These are phyloP conservation scores for Myathropa florea DNA, from an alignment of 2,888 invertebrate genomes.

Conservation along the genomic window DNA sequence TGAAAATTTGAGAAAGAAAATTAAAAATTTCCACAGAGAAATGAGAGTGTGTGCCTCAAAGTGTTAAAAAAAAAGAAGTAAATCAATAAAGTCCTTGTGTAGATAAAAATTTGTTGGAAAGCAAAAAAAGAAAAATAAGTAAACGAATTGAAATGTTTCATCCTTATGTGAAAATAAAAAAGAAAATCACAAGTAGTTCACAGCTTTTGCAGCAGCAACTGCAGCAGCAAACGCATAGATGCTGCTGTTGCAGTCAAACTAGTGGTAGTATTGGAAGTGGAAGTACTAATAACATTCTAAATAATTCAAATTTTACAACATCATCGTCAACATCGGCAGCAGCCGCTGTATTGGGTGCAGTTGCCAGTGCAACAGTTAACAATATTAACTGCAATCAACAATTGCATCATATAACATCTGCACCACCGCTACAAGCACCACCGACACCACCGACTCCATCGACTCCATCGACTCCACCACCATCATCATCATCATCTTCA, in stretches of 20 bases:
- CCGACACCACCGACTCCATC: conserved; percentile 11
- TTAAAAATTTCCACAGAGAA: conserved; percentile 36
- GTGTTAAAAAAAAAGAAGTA: conserved; percentile 43
- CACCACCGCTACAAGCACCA: conserved; percentile 74
- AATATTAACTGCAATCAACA: conserved; percentile 70
- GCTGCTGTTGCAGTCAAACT: conserved; percentile 62
- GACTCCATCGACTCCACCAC: no score
- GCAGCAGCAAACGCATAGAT: conserved; percentile 60
- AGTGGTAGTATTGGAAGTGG: conserved; percentile 24
- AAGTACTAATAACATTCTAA: conserved; percentile 63
- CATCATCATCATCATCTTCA: conserved; percentile 73
- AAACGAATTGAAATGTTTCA: conserved; percentile 79
- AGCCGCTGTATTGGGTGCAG: conserved; percentile 76
- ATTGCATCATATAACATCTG: conserved; percentile 51
- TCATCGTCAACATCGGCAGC: conserved; percentile 72
- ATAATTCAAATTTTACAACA: conserved; percentile 73
- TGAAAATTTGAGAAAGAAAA: conserved; percentile 16
- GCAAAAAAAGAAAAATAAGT: conserved; percentile 65
- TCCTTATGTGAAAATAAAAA: conserved; percentile 80
- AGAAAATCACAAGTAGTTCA: conserved; percentile 74
- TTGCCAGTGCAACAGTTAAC: conserved; percentile 79
- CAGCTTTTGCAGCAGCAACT: conserved; percentile 61
- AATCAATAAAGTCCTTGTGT: conserved; percentile 13
- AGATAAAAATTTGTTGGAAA: conserved; percentile 7
- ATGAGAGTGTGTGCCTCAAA: conserved; percentile 64